Evolutionary conservation across 2,888 invertebrate species (phyloP).

Genomic region (Apotomis turbidana): DNA sequence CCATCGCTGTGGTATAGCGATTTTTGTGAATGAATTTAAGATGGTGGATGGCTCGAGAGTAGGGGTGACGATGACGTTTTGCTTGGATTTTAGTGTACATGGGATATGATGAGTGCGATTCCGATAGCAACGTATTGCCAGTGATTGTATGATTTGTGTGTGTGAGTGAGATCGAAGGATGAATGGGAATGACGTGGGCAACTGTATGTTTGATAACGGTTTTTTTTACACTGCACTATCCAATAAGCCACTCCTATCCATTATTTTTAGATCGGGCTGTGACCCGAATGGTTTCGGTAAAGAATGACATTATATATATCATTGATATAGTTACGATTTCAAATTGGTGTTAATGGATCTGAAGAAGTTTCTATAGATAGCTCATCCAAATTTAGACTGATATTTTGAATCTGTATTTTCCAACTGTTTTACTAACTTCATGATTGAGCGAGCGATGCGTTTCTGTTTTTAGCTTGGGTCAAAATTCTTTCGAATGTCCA

Average conservation of each 20-base stretch:
- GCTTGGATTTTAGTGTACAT: constrained; percentile 45
- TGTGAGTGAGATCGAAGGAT: constrained; percentile 79
- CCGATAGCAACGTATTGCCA: neutral
- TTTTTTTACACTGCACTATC: constrained; percentile 48
- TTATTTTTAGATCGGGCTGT: constrained; percentile 72
- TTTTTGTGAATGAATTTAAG: constrained; percentile 84
- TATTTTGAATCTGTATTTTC: neutral
- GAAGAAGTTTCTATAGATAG: constrained; percentile 29
- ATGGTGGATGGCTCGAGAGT: constrained; percentile 76
- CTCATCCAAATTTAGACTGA: constrained; percentile 34
- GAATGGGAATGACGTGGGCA: constrained; percentile 79
- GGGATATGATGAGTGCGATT: constrained; percentile 41
- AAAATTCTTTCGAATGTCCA: too few relatives aligned
- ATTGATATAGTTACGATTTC: constrained; percentile 34
- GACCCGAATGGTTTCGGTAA: neutral
- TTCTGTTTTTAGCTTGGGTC: too few relatives aligned
- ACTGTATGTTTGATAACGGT: constrained; percentile 74
- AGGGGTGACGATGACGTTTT: constrained; percentile 60
- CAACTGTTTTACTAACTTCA: neutral
- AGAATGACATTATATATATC: constrained; percentile 4
- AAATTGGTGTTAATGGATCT: constrained; percentile 26
- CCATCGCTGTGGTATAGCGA: constrained; percentile 69
- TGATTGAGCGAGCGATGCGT: too few relatives aligned
- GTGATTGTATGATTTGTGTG: constrained; percentile 60
- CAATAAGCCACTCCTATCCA: constrained; percentile 56